Evolutionary conservation across 2,113 vertebrate species (phyloP), one percentile per base, ranked within the genome.

Genomic region (Catharus bicknelli): DNA sequence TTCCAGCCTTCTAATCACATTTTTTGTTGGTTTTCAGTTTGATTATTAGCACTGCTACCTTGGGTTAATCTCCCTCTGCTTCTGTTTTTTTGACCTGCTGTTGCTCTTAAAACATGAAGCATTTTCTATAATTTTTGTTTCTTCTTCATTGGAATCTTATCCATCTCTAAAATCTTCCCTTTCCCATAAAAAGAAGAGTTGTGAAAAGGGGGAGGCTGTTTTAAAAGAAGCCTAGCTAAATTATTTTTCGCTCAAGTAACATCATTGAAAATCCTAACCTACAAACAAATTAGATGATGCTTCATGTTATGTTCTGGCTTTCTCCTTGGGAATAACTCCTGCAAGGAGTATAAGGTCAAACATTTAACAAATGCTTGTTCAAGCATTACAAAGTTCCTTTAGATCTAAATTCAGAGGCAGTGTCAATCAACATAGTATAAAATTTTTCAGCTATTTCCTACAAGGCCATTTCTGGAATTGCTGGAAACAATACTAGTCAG

Each of bases 401-500:
- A 29, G 25, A 25, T 93, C 77, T 86, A 88, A 90, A 88, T 94
- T 88, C 80, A 82, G 83, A 86, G 45, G 40, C 36, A 55, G 17
- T 45, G 91, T 86, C 64, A 54, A 69, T 66, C 80, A 70, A 36
- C 0, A 1, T 10, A 53, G 20, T 17, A 38, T 23, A 67, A 34
- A 81, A 59, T 29, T 83, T 70, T 86, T 67, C 55, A 88, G 29
- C 27, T 83, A 55, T 84, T 89, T 94, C 54, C 42, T 84, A 61
- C 70, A 53, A 53, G 66, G 50, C 78, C 50, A 42, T 92, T 93
- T 90, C 76, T 93, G 68, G 66, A 94, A 72, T 82, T 85, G 77
- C 57, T 88, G 57, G 61, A 88, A 86, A 57, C 70, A 89, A 81
- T 48, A 63, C 30, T 32, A 48, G 81, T 92, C 81, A 94, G 61